phyloP scores from a whole-genome alignment of 92 coral and sea anemone species.

The Porites divaricata region DNA sequence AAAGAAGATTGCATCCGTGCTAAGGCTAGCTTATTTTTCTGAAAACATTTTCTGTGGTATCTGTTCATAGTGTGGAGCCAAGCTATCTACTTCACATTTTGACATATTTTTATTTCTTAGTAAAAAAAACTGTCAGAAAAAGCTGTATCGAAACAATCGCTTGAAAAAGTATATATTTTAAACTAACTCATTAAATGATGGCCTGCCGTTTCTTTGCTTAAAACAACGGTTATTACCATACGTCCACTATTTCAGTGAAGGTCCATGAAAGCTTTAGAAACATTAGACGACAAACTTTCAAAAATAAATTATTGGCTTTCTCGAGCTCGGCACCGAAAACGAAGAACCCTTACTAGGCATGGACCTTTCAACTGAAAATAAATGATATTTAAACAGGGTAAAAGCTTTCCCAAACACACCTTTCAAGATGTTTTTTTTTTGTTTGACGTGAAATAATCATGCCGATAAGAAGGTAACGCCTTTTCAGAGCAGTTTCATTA shows the following conservation, averaged over 20 bases:
- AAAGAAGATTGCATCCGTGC: neutral
- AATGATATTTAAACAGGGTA: neutral
- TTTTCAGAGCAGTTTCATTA: too few relatives aligned
- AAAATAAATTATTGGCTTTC: neutral
- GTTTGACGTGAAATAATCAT: neutral
- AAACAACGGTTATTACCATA: neutral
- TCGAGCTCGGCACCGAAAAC: neutral
- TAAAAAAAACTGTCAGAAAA: neutral
- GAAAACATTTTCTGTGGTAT: neutral
- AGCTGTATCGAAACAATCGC: neutral
- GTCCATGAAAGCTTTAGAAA: neutral
- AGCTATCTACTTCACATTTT: slow-evolving; percentile 1
- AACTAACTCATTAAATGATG: neutral
- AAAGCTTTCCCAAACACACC: neutral
- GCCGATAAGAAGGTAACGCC: neutral
- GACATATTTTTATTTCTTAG: neutral
- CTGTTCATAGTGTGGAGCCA: neutral
- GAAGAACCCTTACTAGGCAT: neutral
- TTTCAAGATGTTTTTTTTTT: slow-evolving; percentile 9
- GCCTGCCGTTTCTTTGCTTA: neutral
- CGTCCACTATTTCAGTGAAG: neutral
- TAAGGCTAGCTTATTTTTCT: neutral
- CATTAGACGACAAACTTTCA: neutral
- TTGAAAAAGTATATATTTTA: neutral
- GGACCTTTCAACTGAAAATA: neutral